Base-by-base conservation (phyloP, 1,140 invertebrate species). In the Acromyrmex charruanus region DNA sequence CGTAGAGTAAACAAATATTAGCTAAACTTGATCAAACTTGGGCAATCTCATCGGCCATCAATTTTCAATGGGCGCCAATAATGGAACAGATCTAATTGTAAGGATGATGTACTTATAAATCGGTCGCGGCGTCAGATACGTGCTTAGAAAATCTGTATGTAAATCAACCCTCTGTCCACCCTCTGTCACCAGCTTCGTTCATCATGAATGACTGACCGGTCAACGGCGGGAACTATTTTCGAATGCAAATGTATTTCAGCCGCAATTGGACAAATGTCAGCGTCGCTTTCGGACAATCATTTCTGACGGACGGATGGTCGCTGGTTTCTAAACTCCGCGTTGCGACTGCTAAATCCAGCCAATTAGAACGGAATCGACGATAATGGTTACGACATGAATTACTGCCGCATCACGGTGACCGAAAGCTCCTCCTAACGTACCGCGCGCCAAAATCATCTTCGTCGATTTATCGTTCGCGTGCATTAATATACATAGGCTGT, bases 181-280 rank as follows among this genome's bases (percentile, higher is more conserved):
- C 84, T 25, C 71, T 82, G 88, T 90, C 88, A 90, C 58, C 77
- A 69, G 65, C 61, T 74, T 21, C 79, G 89, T 82, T 59, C 72
- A 84, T 90, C 88, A 89, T 71, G 39, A 55, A 18, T 72, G 88
- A 82, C 75, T 85, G 88, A 75, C 89, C 89, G 77, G 85, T 74
- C 85, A 72, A 66, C 53, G 63, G 77, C 63, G 31, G 80, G 53
- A 68, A 59, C 74, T 88, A 89, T 89, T 89, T 90, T 84, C 89
- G 74, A 89, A 90, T 90, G 89, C 85, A 90, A 90, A 90, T 90
- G 88, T 87, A 71, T 89, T 87, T 90, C 86, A 59, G 31, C 65
- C 28, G 58, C 77, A 75, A 89, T 63, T 35, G 59, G n/a, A 87
- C 59, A 61, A 6, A 84, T 88, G 66, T 87, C 88, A 74, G 53